Percentiles rank a stretch among this genome's conserved stretches.
phyloP scores from a whole-genome alignment of 2,797 vertebrate species.

The Heliangelus exortis region DNA sequence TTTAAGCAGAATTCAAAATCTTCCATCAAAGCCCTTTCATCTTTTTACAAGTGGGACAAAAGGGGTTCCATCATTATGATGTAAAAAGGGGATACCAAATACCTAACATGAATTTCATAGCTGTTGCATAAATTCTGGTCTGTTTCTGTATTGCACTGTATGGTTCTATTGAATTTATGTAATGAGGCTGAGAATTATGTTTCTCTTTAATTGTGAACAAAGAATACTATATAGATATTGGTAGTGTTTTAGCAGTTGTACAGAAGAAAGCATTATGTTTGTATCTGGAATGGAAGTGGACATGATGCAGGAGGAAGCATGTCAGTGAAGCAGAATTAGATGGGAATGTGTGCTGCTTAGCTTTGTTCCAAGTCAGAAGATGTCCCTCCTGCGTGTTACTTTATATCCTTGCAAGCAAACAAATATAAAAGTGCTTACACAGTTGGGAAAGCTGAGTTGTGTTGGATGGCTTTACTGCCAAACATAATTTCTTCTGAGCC shows the following conservation, averaged over 20 bases:
- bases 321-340: not conserved
- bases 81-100: not conserved
- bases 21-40: not conserved
- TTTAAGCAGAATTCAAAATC: not conserved
- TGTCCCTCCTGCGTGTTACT: not conserved
- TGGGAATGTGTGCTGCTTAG: not conserved
- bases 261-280: not conserved
- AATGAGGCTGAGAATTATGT: not conserved
- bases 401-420: not conserved
- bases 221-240: not conserved
- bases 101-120: not conserved
- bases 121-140: not conserved
- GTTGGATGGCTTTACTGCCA: not conserved
- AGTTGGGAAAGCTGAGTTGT: not conserved
- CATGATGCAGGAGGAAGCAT: not conserved
- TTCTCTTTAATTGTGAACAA: not conserved
- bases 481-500: not conserved
- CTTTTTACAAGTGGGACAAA: not conserved
- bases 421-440: not conserved
- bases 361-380: not conserved
- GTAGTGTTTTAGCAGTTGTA: not conserved
- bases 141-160: not conserved
- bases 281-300: not conserved
- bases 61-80: not conserved
- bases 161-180: constrained; percentile 2